These are phyloP conservation scores for Nephrocerus scutellatus DNA, from an alignment of 2,888 invertebrate genomes.

Conservation along the genomic window DNA sequence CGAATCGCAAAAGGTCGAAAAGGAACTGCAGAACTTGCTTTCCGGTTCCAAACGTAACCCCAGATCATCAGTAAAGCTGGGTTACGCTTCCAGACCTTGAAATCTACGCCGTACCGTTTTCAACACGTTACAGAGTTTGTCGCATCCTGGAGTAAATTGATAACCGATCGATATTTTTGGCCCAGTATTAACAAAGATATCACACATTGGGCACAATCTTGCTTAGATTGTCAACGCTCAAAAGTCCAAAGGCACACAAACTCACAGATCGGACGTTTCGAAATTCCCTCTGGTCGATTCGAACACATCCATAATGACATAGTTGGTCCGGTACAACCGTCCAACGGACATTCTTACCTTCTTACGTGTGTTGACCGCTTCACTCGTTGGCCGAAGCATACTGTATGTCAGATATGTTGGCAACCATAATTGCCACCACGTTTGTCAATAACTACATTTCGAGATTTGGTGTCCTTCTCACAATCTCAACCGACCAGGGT, in stretches of 20 bases:
- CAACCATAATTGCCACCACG: too few species aligned
- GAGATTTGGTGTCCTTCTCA: conserved; percentile 9
- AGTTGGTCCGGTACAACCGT: too few species aligned
- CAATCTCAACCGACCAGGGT: conserved; percentile 10
- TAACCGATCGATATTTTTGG: conserved; percentile 3
- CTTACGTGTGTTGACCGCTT: conserved; percentile 12
- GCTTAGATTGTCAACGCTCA: too few species aligned
- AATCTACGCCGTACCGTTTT: not conserved
- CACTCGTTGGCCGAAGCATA: conserved; percentile 12
- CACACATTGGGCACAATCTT: not conserved
- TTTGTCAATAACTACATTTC: conserved; percentile 9
- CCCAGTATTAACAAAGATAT: not conserved
- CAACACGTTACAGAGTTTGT: not conserved
- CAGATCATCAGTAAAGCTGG: not conserved
- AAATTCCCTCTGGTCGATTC: too few species aligned
- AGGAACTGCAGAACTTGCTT: not conserved
- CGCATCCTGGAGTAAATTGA: not conserved
- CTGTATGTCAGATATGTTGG: too few species aligned
- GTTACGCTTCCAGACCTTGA: not conserved
- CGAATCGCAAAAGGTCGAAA: not conserved
- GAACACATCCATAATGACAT: too few species aligned
- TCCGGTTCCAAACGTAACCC: not conserved
- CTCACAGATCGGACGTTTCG: conserved; percentile 32
- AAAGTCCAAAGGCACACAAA: conserved; percentile 6
- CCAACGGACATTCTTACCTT: too few species aligned